Base-by-base conservation (phyloP, 2,888 invertebrate genomes). In the Diaphora mendica region DNA sequence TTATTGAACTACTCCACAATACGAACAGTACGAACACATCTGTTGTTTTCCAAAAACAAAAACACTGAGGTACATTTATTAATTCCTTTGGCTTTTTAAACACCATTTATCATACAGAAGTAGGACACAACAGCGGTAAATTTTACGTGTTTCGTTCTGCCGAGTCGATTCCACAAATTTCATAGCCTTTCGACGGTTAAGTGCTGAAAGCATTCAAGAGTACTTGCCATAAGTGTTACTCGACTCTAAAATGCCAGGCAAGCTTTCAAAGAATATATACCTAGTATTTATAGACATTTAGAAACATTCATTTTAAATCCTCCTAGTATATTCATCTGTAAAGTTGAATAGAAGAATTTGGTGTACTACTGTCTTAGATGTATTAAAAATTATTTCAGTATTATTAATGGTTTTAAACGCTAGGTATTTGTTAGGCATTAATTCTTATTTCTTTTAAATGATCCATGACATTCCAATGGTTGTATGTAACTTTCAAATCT, bases 221-320 rank as follows among this genome's bases (percentile, higher is more conserved):
- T 83, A 39, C 86, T 83, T 62, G 55, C 39, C 20, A 35, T 44
- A 64, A 85, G 85, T 76, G 76, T 23, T 75, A 79, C 86, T 85
- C 75, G 77, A 78, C 78, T 79, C 77, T 83, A 81, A 85, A 85
- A 85, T 69, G 78, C 80, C 78, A 83, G 75, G 70, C 78, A 82
- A 75, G 78, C 80, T 82, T 86, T 80, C 64, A 76, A 79, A 78
- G 73, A 80, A 77, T 78, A 76, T 80, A 62, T 80, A 77, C 71
- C 75, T 80, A 77, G 68, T 70, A 73, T 68, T 76, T 76, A 76
- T 76, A 70, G 70, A 59, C 20, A 64, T 67, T 68, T 72, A 64
- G 20, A 72, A 74, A 68, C 67, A 70, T 68, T 48, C 33, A 20
- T 72, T 75, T 55, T 65, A 76, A 71, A 51, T 44, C 68, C 68